These are phyloP conservation scores for Halcyon chelicuti DNA, from an alignment of 2,797 vertebrate species.

Conservation along the genomic window DNA sequence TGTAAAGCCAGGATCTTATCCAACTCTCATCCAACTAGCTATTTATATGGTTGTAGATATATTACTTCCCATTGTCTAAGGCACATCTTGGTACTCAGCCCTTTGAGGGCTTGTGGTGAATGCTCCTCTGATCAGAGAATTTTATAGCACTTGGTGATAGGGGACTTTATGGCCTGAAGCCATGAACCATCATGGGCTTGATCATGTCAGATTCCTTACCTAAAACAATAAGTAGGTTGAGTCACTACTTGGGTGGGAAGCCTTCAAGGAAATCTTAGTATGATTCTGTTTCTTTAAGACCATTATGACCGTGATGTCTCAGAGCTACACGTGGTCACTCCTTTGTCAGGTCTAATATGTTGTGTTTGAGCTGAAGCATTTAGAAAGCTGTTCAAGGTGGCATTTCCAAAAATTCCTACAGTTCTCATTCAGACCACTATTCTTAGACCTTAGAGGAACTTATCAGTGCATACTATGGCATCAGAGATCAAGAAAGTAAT, in stretches of 20 bases:
- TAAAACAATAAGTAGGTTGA: slow-evolving; percentile 28
- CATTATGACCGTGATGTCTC: background rate
- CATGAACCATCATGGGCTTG: background rate
- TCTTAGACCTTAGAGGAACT: background rate
- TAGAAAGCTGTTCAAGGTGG: background rate
- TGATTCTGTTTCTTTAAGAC: background rate
- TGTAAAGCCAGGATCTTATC: slow-evolving; percentile 68
- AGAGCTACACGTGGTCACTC: background rate
- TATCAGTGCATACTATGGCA: background rate
- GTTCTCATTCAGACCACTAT: background rate
- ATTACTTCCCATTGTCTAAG: slow-evolving; percentile 37
- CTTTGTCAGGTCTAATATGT: background rate
- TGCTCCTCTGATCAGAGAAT: slow-evolving; percentile 13
- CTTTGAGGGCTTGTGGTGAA: slow-evolving; percentile 27
- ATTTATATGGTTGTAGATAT: slow-evolving; percentile 56
- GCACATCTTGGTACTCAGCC: slow-evolving; percentile 3
- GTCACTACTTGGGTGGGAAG: slow-evolving; percentile 39
- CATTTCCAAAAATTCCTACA: background rate
- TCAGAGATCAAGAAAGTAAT: background rate
- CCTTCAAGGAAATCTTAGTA: background rate
- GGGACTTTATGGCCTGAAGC: slow-evolving; percentile 15
- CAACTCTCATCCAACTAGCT: slow-evolving; percentile 38
- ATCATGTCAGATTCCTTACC: slow-evolving; percentile 30
- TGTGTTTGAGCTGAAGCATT: background rate
- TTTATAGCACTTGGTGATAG: slow-evolving; percentile 57